Evolutionary conservation across 2,888 invertebrate species (phyloP), one percentile per base, ranked within the genome.

Genomic region (Saturnia pavonia): DNA sequence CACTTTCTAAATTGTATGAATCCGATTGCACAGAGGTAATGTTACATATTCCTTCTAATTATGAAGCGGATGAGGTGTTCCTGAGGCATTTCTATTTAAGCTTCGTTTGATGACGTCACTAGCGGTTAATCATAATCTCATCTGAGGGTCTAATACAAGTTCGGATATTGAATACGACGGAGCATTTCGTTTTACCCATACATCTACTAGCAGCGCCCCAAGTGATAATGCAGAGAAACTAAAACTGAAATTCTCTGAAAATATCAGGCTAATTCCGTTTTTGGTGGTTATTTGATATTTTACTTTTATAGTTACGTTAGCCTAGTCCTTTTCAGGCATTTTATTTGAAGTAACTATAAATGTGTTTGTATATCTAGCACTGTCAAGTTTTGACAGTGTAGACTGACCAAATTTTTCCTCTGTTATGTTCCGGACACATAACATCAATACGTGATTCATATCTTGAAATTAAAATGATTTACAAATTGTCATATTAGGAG

Each of bases 1-100:
- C 60, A 73, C 73, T 73, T 73, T 71, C 73, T 72, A 69, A 60
- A 51, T 48, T 3, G 22, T 27, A 16, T 63, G 57, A 43, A 57
- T 69, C 22, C 7, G 51, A 34, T 51, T 34, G 9, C 45, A n/a
- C 19, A 27, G 11, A 27, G 34, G 2, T 42, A 40, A 54, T 1
- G 43, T 43, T 42, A 12, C 34, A 4, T 7, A 25, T 40, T 8
- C 65, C 34, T 40, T 65, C 19, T 40, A n/a, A 65, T 65, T 65
- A 65, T 63, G 34, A 63, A 63, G 19, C 57, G 14, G 65, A 27
- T 63, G n/a, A n/a, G 11, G 40, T 40, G 65, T 65, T 60, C 12
- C 27, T 27, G 57, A 14, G 12, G 27, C 57, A 14, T 60, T 60
- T 60, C 25, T 60, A 27, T 60, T 60, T 27, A 60, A 22, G 14